Evolutionary conservation across 2,113 vertebrate genomes (phyloP), one percentile per base, ranked within the genome.

Genomic region (Chaenocephalus aceratus): DNA sequence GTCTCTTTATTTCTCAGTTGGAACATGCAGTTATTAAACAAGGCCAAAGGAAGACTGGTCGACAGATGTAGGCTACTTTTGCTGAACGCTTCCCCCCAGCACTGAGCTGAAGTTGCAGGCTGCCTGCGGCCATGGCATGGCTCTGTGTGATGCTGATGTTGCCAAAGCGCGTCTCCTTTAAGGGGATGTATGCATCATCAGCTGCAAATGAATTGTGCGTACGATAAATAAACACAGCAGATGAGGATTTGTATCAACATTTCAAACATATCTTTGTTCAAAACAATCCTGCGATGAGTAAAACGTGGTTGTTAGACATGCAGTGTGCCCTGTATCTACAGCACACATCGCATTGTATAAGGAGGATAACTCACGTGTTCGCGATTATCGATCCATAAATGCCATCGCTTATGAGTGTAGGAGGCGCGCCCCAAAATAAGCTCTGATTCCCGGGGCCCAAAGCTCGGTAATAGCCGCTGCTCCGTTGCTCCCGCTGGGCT

Each of bases 361-460:
- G 72, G 54, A 30, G 3, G 56, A 68, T 16, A 90, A 95, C 95
- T 95, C 84, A 95, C 95, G 82, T 84, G 84, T 68, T 90, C 74
- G 83, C 56, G 80, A 5, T 60, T 91, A 92, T 89, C 79, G 89
- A 83, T 93, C 87, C 83, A 59, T 75, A 66, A 84, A 87, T 91
- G 82, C 88, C 94, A 95, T 95, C 71, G 86, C 86, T 82, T 52
- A 16, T 12, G 80, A 64, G 58, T 63, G 49, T 54, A 12, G n/a
- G 77, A 76, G 62, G 85, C 26, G 71, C 58, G 44, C 82, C 77
- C 72, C 54, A 8, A 16, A 79, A 36, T 75, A 73, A 4, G 82
- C 77, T 78, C 74, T 76, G 53, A 54, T 70, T 66, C 57, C 30
- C 75, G 65, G 79, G 61, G 81, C 80, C 83, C 72, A 64, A 76